Percentiles rank a stretch among this genome's conserved stretches.
These are phyloP conservation scores for Laupala kohalensis DNA, from an alignment of 1,140 invertebrate genomes.

Conservation along the genomic window DNA sequence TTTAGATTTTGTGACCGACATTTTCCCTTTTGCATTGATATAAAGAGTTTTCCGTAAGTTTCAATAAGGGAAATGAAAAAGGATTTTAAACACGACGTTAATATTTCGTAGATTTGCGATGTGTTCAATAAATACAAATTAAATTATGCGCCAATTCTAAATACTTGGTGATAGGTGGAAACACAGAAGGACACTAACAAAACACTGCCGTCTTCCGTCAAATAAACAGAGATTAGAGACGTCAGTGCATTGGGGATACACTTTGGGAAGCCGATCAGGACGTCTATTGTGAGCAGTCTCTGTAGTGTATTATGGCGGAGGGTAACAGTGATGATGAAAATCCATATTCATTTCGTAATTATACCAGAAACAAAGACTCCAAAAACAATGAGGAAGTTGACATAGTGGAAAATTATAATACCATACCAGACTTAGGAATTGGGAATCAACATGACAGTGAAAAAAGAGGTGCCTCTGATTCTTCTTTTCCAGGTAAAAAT, in stretches of 20 bases:
- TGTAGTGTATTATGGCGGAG: slow-evolving; percentile 17
- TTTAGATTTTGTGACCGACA: too few species aligned
- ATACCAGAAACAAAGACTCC: slow-evolving; percentile 13
- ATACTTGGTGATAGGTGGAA: background rate
- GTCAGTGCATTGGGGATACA: background rate
- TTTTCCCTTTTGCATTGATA: too few species aligned
- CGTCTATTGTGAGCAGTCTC: background rate
- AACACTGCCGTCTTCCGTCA: background rate
- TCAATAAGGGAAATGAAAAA: too few species aligned
- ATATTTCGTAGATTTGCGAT: too few species aligned
- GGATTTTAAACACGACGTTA: too few species aligned
- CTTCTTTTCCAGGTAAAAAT: background rate
- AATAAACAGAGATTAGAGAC: background rate
- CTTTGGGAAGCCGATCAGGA: background rate
- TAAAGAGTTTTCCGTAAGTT: too few species aligned
- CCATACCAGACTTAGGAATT: slow-evolving; percentile 17
- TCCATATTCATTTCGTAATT: slow-evolving; percentile 15
- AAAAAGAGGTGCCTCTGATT: background rate
- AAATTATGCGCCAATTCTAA: background rate
- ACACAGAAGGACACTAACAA: background rate
- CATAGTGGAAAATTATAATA: slow-evolving; percentile 11
- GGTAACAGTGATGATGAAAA: slow-evolving; percentile 15
- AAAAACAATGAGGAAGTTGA: slow-evolving; percentile 11
- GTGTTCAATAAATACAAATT: too few species aligned
- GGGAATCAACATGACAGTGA: slow-evolving; percentile 6